Evolutionary conservation across 2,797 vertebrate species (phyloP).

Genomic region (Arctocebus calabarensis): DNA sequence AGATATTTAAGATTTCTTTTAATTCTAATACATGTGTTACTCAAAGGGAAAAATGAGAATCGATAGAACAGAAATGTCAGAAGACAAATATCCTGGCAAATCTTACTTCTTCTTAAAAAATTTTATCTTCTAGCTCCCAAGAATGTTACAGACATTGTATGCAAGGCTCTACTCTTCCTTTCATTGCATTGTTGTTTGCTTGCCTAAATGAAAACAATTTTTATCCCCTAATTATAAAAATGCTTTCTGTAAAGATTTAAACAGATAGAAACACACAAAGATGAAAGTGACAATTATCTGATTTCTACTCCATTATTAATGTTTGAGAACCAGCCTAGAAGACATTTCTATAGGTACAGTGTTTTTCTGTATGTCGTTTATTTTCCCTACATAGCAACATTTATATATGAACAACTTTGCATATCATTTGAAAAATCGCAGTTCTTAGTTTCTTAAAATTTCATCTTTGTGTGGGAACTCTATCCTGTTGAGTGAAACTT

Average conservation of each 20-base stretch:
- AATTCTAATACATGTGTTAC: not conserved
- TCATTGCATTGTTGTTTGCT: not conserved
- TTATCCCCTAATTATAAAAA: conserved; percentile 11
- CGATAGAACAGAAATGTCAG: not conserved
- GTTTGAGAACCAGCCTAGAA: not conserved
- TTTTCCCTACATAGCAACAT: not conserved
- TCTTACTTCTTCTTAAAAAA: not conserved
- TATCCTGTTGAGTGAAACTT: not conserved
- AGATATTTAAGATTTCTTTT: conserved; percentile 38
- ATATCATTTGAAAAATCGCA: not conserved
- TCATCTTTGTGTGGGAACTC: not conserved
- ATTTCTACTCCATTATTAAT: not conserved
- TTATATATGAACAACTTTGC: not conserved
- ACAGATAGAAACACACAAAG: conserved; percentile 36
- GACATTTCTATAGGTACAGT: not conserved
- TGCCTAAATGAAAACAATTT: conserved; percentile 7
- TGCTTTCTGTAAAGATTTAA: conserved; percentile 37
- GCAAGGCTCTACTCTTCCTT: not conserved
- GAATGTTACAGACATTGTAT: not conserved
- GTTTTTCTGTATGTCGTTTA: not conserved
- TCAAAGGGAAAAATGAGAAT: conserved; percentile 40
- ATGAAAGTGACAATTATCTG: conserved; percentile 44
- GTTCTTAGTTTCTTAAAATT: conserved; percentile 12
- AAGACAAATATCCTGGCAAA: conserved; percentile 15
- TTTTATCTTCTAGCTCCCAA: conserved; percentile 26